These are phyloP conservation scores for Melanaphis sacchari DNA, from an alignment of 1,140 invertebrate species.

Conservation along the genomic window DNA sequence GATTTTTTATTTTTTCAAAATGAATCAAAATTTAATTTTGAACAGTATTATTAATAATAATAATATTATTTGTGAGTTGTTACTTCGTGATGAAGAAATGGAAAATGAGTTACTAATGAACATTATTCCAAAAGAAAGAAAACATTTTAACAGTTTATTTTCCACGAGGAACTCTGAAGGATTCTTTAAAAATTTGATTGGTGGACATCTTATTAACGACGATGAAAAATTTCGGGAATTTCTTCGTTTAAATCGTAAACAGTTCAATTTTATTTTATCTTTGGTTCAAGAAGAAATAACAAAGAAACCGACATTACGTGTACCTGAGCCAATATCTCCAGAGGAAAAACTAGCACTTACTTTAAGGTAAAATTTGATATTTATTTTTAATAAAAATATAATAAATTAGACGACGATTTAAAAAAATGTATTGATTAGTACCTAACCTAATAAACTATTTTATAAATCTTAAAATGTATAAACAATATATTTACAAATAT, in stretches of 20 bases:
- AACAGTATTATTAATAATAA: too few relatives aligned
- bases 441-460: too few relatives aligned
- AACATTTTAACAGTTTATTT: background rate
- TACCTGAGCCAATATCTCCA: background rate
- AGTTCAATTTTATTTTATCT: background rate
- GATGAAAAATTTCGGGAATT: conserved; percentile 13
- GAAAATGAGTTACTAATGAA: too few relatives aligned
- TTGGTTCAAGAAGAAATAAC: conserved; percentile 15
- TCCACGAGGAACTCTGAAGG: background rate
- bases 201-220: background rate
- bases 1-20: too few relatives aligned
- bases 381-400: conserved; percentile 9
- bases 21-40: too few relatives aligned
- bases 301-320: conserved; percentile 1
- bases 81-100: too few relatives aligned
- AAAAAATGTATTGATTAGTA: too few relatives aligned
- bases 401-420: background rate
- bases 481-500: too few relatives aligned
- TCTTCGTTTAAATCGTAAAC: background rate
- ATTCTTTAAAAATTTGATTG: background rate
- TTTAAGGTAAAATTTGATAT: conserved; percentile 1
- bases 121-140: too few relatives aligned
- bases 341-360: background rate
- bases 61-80: too few relatives aligned
- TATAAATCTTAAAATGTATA: too few relatives aligned